These are phyloP conservation scores for Cossypha dichroa DNA, from an alignment of 2,797 vertebrate species.

Conservation along the genomic window DNA sequence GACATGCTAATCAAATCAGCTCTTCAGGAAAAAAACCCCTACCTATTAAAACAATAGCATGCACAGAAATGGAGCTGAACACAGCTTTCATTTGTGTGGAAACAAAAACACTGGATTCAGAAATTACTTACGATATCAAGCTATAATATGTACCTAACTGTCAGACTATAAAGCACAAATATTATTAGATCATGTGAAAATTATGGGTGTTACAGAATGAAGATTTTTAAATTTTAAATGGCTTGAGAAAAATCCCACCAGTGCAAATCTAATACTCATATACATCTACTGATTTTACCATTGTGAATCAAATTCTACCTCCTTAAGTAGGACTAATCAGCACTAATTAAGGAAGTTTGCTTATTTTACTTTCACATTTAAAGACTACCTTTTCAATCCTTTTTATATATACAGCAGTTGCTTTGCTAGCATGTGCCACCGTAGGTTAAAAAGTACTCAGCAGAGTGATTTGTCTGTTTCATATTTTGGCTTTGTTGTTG, in stretches of 20 bases:
- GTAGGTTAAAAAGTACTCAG: constrained; percentile 75
- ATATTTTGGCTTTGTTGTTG: constrained; percentile 73
- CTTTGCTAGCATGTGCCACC: constrained; percentile 41
- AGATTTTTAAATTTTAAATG: background rate
- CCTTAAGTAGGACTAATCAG: constrained; percentile 35
- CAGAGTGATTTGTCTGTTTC: constrained; percentile 71
- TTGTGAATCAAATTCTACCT: constrained; percentile 13
- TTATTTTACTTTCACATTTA: constrained; percentile 58
- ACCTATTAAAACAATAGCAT: background rate
- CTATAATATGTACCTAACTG: background rate
- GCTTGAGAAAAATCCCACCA: background rate
- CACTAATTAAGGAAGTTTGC: constrained; percentile 70
- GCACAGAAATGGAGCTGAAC: background rate
- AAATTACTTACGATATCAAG: background rate
- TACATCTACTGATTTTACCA: constrained; percentile 11
- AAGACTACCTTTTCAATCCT: constrained; percentile 53
- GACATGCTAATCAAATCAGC: constrained; percentile 26
- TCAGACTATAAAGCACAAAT: background rate
- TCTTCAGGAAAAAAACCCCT: background rate
- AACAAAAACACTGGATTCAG: background rate
- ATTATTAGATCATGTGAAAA: background rate
- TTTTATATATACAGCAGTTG: constrained; percentile 23
- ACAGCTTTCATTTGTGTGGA: constrained; percentile 15
- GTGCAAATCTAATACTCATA: background rate
- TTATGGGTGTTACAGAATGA: background rate